Evolutionary conservation across 1,140 invertebrate species (phyloP), one percentile per base, ranked within the genome.

Genomic region (Heliconius eleuchia): DNA sequence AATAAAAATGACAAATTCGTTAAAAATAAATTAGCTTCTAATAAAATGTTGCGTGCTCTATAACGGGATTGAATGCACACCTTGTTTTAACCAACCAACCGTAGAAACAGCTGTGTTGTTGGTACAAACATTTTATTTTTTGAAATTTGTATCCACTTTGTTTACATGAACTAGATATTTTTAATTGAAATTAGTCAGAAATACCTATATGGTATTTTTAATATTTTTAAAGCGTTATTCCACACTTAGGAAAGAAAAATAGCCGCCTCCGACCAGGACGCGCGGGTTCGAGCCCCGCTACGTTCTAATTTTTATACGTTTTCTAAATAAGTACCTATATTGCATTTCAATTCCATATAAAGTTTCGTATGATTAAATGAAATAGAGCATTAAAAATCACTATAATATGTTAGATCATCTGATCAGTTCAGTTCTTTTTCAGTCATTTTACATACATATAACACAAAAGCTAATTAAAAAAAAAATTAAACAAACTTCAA

Each of bases 31-130:
- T 71, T 71, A 71, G 27, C 27, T 13, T 57, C 0, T 57, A 57
- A 57, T 57, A 57, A 57, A 57, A 9, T 57, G n/a, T 57, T 57
- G 55, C 55, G 55, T 57, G 55, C 1, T 19, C 55, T 57, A n/a
- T 57, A 57, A 23, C n/a, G n/a, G n/a, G 55, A 57, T 57, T 57
- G 23, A n/a, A 57, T 23, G 55, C 19, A 57, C 55, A 57, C 55
- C 55, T 57, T 57, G 55, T 57, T 57, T 57, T 23, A 57, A n/a
- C 55, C 55, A 57, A 9, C 55, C 55, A 57, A 57, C 55, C 55
- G 55, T 57, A 11, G n/a, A 57, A 5, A 57, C 55, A 57, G 55
- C 55, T 57, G 55, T 57, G 19, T 57, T 57, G 55, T 57, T 57
- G 9, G 55, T 23, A 57, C n/a, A 23, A 57, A 23, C 2, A 23